Evolutionary conservation across 2,113 vertebrate genomes (phyloP).

Genomic region (Urocynchramus pylzowi): DNA sequence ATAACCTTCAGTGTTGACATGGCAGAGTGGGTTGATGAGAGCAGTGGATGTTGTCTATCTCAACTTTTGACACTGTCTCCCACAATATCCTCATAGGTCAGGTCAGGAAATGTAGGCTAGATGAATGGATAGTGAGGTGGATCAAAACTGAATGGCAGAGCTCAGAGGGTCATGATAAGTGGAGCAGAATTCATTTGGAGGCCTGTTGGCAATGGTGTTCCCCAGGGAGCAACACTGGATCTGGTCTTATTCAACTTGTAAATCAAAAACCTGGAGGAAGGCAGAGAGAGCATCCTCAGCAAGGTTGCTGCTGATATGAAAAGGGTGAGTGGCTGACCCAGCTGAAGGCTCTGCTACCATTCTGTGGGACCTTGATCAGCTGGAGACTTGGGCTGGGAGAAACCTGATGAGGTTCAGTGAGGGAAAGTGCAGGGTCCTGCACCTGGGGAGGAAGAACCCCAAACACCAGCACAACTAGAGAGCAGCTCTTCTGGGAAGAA

Average conservation of each 20-base stretch:
- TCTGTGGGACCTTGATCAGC: not conserved
- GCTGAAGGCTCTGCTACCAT: not conserved
- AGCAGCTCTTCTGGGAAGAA: not conserved
- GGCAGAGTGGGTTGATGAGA: not conserved
- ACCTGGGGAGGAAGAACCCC: not conserved
- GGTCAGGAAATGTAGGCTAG: not conserved
- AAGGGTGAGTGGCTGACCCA: not conserved
- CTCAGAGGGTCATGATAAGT: not conserved
- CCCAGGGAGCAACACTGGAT: rapidly evolving
- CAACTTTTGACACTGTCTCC: not conserved
- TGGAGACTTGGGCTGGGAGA: not conserved
- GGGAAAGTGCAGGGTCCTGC: not conserved
- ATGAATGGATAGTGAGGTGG: not conserved
- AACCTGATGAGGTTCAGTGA: not conserved
- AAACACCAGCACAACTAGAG: not conserved
- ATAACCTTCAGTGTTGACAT: not conserved
- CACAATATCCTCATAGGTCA: not conserved
- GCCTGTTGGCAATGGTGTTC: not conserved
- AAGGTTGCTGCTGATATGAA: not conserved
- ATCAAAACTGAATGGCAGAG: not conserved
- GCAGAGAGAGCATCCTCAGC: not conserved
- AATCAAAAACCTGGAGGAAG: not conserved
- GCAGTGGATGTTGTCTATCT: not conserved
- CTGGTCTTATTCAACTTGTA: not conserved
- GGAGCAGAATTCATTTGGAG: not conserved